Percentiles rank a stretch among this genome's conserved stretches.
phyloP scores from a whole-genome alignment of 2,113 vertebrate species.

The Heterochromis multidens region DNA sequence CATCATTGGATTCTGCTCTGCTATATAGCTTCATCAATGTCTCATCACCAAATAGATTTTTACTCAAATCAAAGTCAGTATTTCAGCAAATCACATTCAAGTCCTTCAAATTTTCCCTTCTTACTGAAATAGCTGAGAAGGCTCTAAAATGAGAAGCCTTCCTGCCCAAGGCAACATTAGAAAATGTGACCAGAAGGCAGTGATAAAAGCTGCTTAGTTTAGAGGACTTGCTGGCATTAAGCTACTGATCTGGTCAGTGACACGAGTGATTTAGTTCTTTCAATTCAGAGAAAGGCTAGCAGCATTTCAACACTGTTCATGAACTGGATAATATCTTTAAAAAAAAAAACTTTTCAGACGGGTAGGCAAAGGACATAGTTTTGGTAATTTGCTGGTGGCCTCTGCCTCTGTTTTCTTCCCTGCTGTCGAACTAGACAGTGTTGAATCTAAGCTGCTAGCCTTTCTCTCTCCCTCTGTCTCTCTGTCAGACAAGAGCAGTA shows the following conservation, averaged over 20 bases:
- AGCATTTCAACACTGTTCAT: not conserved
- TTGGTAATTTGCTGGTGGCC: conserved; percentile 1
- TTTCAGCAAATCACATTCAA: not conserved
- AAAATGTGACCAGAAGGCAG: not conserved
- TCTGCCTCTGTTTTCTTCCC: conserved; percentile 15
- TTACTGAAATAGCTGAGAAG: not conserved
- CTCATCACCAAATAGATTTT: not conserved
- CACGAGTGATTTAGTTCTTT: not conserved
- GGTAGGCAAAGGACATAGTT: not conserved
- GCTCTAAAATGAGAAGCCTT: not conserved
- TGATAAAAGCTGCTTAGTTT: not conserved
- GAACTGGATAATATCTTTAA: not conserved
- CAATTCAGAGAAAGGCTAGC: not conserved
- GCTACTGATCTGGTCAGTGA: not conserved
- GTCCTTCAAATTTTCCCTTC: not conserved
- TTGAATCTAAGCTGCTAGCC: conserved; percentile 47
- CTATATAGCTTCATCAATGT: not conserved
- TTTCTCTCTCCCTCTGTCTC: conserved; percentile 28
- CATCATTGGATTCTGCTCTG: not conserved
- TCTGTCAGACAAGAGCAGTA: conserved; percentile 64
- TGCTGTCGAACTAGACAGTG: conserved; percentile 27
- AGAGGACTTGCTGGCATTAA: not conserved
- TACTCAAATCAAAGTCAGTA: too few species aligned
- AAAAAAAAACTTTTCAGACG: not conserved
- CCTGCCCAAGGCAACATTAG: not conserved